These are phyloP conservation scores for Metalampra italica DNA, from an alignment of 2,888 invertebrate genomes.

Conservation along the genomic window DNA sequence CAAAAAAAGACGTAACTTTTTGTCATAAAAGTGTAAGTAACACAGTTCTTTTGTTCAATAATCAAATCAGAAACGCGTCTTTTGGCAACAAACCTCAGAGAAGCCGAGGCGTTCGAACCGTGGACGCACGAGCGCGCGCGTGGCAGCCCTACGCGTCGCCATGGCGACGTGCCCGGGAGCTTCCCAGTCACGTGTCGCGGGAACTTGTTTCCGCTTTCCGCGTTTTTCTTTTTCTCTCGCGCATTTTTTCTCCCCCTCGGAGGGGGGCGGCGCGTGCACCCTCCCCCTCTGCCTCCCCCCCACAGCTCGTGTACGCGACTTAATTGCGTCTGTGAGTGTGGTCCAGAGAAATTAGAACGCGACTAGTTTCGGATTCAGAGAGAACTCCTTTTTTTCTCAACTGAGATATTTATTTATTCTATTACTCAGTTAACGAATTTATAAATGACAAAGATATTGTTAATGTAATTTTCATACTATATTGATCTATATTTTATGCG, in stretches of 20 bases:
- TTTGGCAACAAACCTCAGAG: background rate
- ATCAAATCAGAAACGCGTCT: background rate
- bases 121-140: background rate
- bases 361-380: slow-evolving; percentile 49
- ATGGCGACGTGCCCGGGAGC: slow-evolving; percentile 72
- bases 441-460: background rate
- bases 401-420: background rate
- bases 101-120: background rate
- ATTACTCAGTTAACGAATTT: too few relatives aligned
- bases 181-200: slow-evolving; percentile 74
- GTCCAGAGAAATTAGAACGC: slow-evolving; percentile 75
- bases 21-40: background rate
- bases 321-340: slow-evolving; percentile 79
- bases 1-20: too few relatives aligned
- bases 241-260: slow-evolving; percentile 52
- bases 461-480: too few relatives aligned
- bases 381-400: slow-evolving; percentile 11
- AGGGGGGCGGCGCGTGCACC: slow-evolving; percentile 25
- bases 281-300: slow-evolving; percentile 30
- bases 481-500: too few relatives aligned
- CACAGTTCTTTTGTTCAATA: background rate
- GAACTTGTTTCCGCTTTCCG: slow-evolving; percentile 70
- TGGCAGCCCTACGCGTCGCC: slow-evolving; percentile 45
- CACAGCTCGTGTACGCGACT: slow-evolving; percentile 72
- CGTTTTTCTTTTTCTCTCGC: slow-evolving; percentile 71